Base-by-base conservation (phyloP, 2,113 vertebrate species). In the Dolichotis patagonum region DNA sequence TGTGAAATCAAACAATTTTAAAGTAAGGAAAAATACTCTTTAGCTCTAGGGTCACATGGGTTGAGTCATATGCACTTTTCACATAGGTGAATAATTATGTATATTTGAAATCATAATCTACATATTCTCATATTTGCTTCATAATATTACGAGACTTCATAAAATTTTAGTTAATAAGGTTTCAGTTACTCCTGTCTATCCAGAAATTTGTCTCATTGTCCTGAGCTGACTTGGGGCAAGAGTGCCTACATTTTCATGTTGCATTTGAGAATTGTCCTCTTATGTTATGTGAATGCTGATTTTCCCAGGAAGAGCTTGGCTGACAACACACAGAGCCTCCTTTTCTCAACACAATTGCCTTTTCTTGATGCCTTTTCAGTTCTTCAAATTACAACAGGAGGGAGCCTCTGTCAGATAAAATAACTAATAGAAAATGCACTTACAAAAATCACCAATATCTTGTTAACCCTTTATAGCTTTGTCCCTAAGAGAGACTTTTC, bases 331-430 rank as follows among this genome's bases (percentile, higher is more conserved):
- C 5, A 11, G 0, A 89, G 32, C 75, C 69, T 93, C 52, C 24
- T 75, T 77, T 89, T 88, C 80, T 90, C 56, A 26, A 32, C 41
- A 88, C 41, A 49, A 8, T 65, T 14, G 43, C 46, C 62, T 71
- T 75, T 77, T 43, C 69, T n/a, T 78, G 46, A 38, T 67, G 8
- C 69, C 41, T 81, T 94, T 85, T 97, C 62, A 52, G 7, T 84
- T 85, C 89, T 97, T 96, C 83, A 94, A 0, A 91, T 94, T 94
- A 56, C 41, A 93, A 19, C 41, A 56, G 54, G 54, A 96, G 91
- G 52, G 80, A 87, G 12, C 62, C 69, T 82, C 71, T 62, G 35
- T 43, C 80, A 75, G 73, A 75, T 93, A 86, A 94, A 95, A 91
- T 96, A 78, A 83, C 67, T 75, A 73, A 87, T 60, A 81, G 87